phyloP scores from a whole-genome alignment of 2,888 invertebrate genomes.

The Ornithoptera priamus region DNA sequence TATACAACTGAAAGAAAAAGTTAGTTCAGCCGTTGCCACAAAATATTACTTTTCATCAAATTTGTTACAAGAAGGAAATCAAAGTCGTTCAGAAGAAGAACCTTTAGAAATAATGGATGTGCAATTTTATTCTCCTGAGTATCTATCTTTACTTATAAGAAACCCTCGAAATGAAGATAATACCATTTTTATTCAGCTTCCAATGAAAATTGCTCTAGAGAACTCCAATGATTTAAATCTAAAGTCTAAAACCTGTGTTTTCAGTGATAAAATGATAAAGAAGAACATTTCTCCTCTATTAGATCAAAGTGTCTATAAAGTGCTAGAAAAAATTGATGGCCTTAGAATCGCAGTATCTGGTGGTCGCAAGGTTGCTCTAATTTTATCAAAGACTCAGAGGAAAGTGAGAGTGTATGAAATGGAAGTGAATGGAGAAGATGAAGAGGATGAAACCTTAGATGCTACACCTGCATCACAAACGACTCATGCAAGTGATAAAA shows the following conservation, averaged over 20 bases:
- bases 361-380: slow-evolving; percentile 89
- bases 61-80: slow-evolving; percentile 54
- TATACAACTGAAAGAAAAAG: slow-evolving; percentile 64
- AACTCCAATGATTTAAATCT: slow-evolving; percentile 63
- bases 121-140: slow-evolving; percentile 87
- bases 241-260: slow-evolving; percentile 63
- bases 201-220: slow-evolving; percentile 70
- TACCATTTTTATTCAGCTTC: slow-evolving; percentile 72
- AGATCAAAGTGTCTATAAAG: slow-evolving; percentile 76
- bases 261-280: slow-evolving; percentile 67
- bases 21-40: slow-evolving; percentile 68
- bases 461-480: slow-evolving; percentile 64
- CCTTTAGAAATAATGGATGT: slow-evolving; percentile 82
- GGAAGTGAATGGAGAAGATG: slow-evolving; percentile 96
- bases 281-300: slow-evolving; percentile 78
- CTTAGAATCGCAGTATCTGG: slow-evolving; percentile 91
- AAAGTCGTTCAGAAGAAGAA: slow-evolving; percentile 45
- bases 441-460: slow-evolving; percentile 83
- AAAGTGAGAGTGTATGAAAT: slow-evolving; percentile 94
- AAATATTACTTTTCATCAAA: slow-evolving; percentile 77
- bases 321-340: slow-evolving; percentile 84
- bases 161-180: slow-evolving; percentile 68
- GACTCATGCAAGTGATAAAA: slow-evolving; percentile 49
- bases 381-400: slow-evolving; percentile 88
- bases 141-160: slow-evolving; percentile 85